These are phyloP conservation scores for Dasysyrphus tricinctus DNA, from an alignment of 2,888 invertebrate genomes.

Conservation along the genomic window DNA sequence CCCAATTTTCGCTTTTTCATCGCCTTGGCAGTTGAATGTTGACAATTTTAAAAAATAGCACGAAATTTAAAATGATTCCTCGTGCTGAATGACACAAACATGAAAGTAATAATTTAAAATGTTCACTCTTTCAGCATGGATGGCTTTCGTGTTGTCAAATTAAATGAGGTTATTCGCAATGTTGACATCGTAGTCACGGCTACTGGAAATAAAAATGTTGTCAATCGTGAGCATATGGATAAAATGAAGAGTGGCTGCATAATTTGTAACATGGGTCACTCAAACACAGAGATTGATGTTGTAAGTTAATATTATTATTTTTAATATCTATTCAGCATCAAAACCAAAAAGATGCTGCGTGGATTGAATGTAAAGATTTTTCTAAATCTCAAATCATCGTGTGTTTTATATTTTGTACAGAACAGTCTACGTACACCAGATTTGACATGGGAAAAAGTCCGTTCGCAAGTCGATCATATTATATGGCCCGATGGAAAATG, in stretches of 20 bases:
- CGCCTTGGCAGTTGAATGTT: too few relatives aligned
- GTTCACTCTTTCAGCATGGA: slow-evolving; percentile 88
- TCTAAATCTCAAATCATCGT: neutral
- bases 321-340: neutral
- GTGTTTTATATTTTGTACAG: slow-evolving; percentile 82
- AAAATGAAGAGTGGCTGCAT: slow-evolving; percentile 98
- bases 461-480: slow-evolving; percentile 99
- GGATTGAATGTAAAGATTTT: neutral
- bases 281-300: slow-evolving; percentile 97
- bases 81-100: too few relatives aligned
- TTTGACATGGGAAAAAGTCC: slow-evolving; percentile 97
- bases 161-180: slow-evolving; percentile 96
- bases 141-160: slow-evolving; percentile 96
- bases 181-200: slow-evolving; percentile 99
- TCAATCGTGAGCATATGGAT: slow-evolving; percentile 97
- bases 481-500: slow-evolving; percentile 99
- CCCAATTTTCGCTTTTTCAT: too few relatives aligned
- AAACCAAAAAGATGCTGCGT: neutral
- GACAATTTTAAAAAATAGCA: too few relatives aligned
- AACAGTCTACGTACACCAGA: slow-evolving; percentile 96
- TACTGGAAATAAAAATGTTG: slow-evolving; percentile 98
- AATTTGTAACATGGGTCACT: slow-evolving; percentile 98
- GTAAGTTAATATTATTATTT: slow-evolving; percentile 84
- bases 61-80: too few relatives aligned
- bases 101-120: neutral